A percentile compares a stretch with the other conserved stretches of the same genome.
phyloP scores from a whole-genome alignment of 1,140 invertebrate genomes.

The Trissolcus basalis region DNA sequence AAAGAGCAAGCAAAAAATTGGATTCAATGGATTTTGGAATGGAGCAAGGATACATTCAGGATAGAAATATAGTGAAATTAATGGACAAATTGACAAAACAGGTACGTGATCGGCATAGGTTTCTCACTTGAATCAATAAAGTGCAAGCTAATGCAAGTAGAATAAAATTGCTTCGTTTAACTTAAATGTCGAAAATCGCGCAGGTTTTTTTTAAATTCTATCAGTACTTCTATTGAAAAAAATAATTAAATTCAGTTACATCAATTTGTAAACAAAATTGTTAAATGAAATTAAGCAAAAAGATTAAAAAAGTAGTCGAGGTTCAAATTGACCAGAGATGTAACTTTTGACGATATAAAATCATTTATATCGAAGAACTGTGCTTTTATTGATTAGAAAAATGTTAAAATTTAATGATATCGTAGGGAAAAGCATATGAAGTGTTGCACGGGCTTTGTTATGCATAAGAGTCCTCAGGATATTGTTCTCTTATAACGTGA shows the following conservation, averaged over 20 bases:
- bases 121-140: conserved; percentile 18
- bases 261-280: no score
- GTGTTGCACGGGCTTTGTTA: conserved; percentile 12
- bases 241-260: not conserved
- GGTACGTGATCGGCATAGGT: conserved; percentile 22
- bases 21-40: conserved; percentile 2
- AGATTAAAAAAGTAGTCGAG: no score
- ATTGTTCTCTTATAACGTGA: conserved; percentile 4
- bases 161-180: conserved; percentile 5
- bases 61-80: conserved; percentile 26
- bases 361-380: conserved; percentile 2
- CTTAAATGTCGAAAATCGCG: conserved; percentile 5
- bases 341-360: not conserved
- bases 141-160: conserved; percentile 14
- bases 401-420: conserved; percentile 17
- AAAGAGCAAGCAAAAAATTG: not conserved
- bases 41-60: not conserved
- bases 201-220: not conserved
- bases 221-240: conserved; percentile 1
- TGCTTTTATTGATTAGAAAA: conserved; percentile 5
- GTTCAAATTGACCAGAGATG: no score
- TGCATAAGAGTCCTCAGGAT: conserved; percentile 1
- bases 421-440: not conserved
- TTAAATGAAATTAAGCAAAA: no score
- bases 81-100: conserved; percentile 32